Base-by-base conservation (phyloP, 2,797 vertebrate genomes). In the Falco berigora region DNA sequence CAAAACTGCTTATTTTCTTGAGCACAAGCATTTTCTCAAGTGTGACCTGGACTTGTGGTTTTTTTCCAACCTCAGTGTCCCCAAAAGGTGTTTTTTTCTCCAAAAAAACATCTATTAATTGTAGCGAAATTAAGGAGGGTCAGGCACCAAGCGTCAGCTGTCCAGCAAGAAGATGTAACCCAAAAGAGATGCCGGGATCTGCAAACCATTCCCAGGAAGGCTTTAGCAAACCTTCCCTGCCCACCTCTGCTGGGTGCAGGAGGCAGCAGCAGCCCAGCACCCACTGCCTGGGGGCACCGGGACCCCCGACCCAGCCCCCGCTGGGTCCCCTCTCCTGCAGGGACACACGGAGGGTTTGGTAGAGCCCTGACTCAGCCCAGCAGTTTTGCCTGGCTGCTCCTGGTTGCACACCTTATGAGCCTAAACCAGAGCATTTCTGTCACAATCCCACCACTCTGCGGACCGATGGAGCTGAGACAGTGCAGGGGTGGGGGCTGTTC, bases 391-490 rank as follows among this genome's bases (percentile, higher is more conserved):
- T 49, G 50, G 34, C 62, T 58, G 47, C 47, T 52, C 9, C 22
- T 32, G 21, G 38, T 30, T 11, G 3, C 66, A 24, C n/a, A 22
- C 36, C 15, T 42, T 18, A 28, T 28, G 25, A 78, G 20, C 36
- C 64, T 27, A 8, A 85, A 91, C 17, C 10, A 6, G 23, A 85
- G 49, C 18, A 12, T n/a, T 82, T 44, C 6, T 71, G n/a, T 52
- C 0, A 1, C 3, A 27, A 56, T 36, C 27, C 14, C 24, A 7
- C 18, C 25, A 0, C 32, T 40, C 1, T 7, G 17, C 27, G 80
- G 42, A 20, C 36, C 12, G 52, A 9, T 2, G 7, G 49, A 47
- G 49, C 68, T 16, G 42, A 42, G 42, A 16, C 8, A 7, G 40
- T 2, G 1, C 55, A 8, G 18, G 34, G 55, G 34, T 47, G n/a